Evolutionary conservation across 2,113 vertebrate species (phyloP).

Genomic region (Anolis carolinensis): DNA sequence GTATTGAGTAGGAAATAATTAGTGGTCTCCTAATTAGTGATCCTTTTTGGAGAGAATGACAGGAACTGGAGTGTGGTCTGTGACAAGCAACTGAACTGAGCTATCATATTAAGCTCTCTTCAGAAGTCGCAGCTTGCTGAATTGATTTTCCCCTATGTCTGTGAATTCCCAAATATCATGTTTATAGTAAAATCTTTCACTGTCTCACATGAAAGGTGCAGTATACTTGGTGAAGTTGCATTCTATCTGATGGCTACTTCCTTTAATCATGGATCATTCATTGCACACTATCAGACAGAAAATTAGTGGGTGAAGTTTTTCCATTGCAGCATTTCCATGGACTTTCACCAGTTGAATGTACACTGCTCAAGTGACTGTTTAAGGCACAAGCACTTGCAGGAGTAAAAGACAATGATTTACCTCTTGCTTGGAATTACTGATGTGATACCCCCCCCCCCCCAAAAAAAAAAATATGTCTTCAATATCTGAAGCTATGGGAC

Average conservation of each 20-base stretch:
- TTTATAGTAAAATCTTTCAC: background rate
- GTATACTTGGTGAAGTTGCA: background rate
- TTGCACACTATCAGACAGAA: background rate
- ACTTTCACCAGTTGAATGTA: background rate
- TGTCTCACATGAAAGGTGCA: background rate
- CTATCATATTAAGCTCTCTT: background rate
- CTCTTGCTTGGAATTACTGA: background rate
- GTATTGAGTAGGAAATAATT: background rate
- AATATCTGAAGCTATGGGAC: background rate
- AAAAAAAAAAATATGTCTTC: background rate
- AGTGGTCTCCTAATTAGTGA: background rate
- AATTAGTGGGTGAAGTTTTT: background rate
- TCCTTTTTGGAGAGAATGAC: background rate
- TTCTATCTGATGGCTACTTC: no score
- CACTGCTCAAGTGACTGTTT: background rate
- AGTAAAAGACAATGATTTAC: background rate
- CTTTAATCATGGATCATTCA: background rate
- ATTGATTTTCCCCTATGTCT: background rate
- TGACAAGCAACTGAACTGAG: background rate
- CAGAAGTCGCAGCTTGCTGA: background rate
- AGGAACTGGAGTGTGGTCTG: background rate
- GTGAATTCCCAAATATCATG: background rate
- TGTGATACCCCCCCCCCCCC: background rate
- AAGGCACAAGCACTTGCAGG: background rate
- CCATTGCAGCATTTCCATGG: background rate